Conservation (phyloP, 2,113 vertebrate genomes). For the Crotalus horridus region DNA sequence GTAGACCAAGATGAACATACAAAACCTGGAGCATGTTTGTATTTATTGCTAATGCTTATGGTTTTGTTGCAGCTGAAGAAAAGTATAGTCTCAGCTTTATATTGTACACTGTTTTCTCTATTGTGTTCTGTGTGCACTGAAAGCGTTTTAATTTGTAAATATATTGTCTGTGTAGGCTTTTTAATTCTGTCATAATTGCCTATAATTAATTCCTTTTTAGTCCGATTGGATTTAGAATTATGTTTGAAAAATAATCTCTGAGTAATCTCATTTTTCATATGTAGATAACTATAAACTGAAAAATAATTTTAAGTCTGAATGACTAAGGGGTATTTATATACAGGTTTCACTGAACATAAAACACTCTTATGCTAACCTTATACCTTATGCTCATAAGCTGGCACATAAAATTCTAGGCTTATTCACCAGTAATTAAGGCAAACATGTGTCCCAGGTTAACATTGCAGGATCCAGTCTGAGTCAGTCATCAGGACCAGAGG, state of each 20-base stretch:
- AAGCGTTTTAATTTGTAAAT: not conserved
- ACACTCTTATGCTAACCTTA: not conserved
- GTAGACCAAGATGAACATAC: not conserved
- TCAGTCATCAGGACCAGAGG: too few species aligned
- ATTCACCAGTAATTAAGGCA: not conserved
- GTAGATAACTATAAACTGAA: not conserved
- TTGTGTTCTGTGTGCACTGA: not conserved
- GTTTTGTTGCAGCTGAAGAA: not conserved
- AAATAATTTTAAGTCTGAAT: too few species aligned
- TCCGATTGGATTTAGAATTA: not conserved
- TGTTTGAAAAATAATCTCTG: not conserved
- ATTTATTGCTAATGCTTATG: not conserved
- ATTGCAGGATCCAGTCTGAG: too few species aligned
- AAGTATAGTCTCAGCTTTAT: not conserved
- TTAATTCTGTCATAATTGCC: not conserved
- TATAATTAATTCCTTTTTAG: not conserved
- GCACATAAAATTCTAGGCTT: not conserved
- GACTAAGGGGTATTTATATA: not conserved
- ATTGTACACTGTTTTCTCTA: not conserved
- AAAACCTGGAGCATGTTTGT: not conserved
- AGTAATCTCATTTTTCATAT: not conserved
- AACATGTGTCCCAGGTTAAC: too few species aligned
- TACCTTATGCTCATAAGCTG: not conserved
- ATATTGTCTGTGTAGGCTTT: not conserved
- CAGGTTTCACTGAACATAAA: not conserved